These are phyloP conservation scores for Anastrepha obliqua DNA, from an alignment of 1,140 invertebrate genomes.

Conservation along the genomic window DNA sequence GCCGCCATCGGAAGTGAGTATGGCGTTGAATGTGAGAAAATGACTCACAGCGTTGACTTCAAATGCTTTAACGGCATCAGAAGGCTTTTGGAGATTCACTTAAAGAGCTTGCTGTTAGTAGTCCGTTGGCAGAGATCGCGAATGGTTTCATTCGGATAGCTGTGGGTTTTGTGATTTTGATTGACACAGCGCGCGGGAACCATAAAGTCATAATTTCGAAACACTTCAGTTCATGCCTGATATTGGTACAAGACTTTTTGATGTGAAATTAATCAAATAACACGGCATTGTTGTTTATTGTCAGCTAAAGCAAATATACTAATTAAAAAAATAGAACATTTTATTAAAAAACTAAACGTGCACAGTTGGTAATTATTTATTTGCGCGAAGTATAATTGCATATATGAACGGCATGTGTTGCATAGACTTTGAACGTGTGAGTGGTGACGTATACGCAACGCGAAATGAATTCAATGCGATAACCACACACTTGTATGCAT, in stretches of 20 bases:
- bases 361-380: too few relatives aligned
- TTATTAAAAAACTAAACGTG: not conserved
- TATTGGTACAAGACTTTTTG: too few relatives aligned
- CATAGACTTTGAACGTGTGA: conserved; percentile 23
- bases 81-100: not conserved
- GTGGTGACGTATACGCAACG: conserved; percentile 27
- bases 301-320: not conserved
- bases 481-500: not conserved
- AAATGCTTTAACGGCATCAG: not conserved
- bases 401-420: not conserved
- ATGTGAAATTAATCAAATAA: too few relatives aligned
- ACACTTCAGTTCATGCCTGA: not conserved
- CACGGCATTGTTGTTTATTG: too few relatives aligned
- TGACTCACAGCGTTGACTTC: too few relatives aligned
- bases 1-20: not conserved
- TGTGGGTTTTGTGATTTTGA: not conserved
- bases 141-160: not conserved
- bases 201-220: not conserved
- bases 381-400: not conserved
- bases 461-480: not conserved
- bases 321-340: not conserved
- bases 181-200: not conserved
- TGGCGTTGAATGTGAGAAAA: too few relatives aligned
- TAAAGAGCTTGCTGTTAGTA: not conserved
- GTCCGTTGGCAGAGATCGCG: conserved; percentile 23